Conservation (phyloP, 2,888 invertebrate species). For the Caenorhabditis sulstoni region DNA sequence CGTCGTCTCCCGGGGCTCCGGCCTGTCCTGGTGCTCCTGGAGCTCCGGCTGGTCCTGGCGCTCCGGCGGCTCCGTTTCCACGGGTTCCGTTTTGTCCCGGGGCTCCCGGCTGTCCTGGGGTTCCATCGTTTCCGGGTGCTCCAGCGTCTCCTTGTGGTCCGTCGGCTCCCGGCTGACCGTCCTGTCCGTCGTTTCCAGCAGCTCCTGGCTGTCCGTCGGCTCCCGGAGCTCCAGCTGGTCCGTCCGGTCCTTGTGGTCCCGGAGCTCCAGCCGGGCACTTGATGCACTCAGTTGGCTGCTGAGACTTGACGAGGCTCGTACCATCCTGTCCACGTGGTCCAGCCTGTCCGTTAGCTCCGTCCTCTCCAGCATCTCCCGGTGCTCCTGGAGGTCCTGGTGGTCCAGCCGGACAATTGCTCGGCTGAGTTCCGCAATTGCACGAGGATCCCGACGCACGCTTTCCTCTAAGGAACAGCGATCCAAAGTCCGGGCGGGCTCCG, state of each 20-base stretch:
- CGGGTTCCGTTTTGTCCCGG: slow-evolving; percentile 44
- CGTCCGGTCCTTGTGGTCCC: slow-evolving; percentile 59
- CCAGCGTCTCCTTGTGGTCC: slow-evolving; percentile 46
- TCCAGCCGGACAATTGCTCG: slow-evolving; percentile 49
- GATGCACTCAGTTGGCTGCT: slow-evolving; percentile 36
- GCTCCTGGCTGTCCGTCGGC: slow-evolving; percentile 47
- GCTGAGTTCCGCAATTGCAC: slow-evolving; percentile 59
- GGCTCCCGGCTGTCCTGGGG: slow-evolving; percentile 23
- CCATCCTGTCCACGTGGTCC: slow-evolving; percentile 49
- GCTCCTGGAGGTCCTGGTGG: slow-evolving; percentile 61
- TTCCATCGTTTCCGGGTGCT: slow-evolving; percentile 39
- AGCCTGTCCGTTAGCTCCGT: slow-evolving; percentile 43
- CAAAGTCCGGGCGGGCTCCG: slow-evolving; percentile 43
- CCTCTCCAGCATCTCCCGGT: slow-evolving; percentile 46
- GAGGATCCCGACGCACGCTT: slow-evolving; percentile 17
- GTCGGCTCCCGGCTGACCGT: slow-evolving; percentile 32
- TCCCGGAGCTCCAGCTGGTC: slow-evolving; percentile 48
- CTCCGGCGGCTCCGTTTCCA: slow-evolving; percentile 32
- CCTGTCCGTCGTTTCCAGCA: slow-evolving; percentile 17
- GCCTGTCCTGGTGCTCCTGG: slow-evolving; percentile 31
- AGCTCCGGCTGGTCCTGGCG: slow-evolving; percentile 46
- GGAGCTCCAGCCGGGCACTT: slow-evolving; percentile 50
- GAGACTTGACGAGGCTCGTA: background rate
- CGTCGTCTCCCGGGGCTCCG: slow-evolving; percentile 22
- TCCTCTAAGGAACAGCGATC: slow-evolving; percentile 28